Conservation (phyloP, 2,797 vertebrate genomes). For the Tenualosa thibaudeaui region DNA sequence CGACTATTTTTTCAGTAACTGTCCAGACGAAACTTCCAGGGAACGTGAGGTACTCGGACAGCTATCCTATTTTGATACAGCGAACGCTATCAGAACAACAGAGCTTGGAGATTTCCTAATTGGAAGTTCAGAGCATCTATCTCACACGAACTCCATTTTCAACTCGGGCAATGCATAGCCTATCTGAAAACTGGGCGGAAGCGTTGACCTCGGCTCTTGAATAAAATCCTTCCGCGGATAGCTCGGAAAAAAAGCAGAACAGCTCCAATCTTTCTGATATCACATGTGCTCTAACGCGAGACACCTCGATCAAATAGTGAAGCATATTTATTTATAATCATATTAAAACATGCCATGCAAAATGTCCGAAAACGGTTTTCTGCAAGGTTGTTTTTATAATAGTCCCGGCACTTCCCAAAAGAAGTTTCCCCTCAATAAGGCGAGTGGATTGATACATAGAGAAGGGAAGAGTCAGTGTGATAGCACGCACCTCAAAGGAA, state of each 20-base stretch:
- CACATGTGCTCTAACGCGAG: background rate
- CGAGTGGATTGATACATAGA: constrained; percentile 64
- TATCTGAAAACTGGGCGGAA: constrained; percentile 86
- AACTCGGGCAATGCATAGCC: constrained; percentile 69
- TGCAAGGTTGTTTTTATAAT: constrained; percentile 67
- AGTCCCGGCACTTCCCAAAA: constrained; percentile 78
- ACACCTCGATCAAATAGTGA: background rate
- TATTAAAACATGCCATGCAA: background rate
- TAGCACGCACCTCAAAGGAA: constrained; percentile 66
- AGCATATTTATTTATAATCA: background rate
- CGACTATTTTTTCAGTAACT: constrained; percentile 66
- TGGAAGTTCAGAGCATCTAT: constrained; percentile 75
- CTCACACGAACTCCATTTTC: constrained; percentile 84
- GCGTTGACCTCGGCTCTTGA: constrained; percentile 71
- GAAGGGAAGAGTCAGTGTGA: constrained; percentile 70
- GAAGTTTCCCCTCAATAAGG: constrained; percentile 79
- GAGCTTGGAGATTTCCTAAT: constrained; percentile 52
- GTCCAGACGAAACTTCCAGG: constrained; percentile 60
- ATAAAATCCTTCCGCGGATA: constrained; percentile 79
- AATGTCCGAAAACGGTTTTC: background rate
- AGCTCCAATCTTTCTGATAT: constrained; percentile 9
- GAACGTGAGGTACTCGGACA: background rate
- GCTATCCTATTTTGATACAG: background rate
- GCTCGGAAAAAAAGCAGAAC: constrained; percentile 58
- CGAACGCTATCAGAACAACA: background rate